Evolutionary conservation across 2,797 vertebrate species (phyloP), one percentile per base, ranked within the genome.

Genomic region (Odontamblyopus lacepedii): DNA sequence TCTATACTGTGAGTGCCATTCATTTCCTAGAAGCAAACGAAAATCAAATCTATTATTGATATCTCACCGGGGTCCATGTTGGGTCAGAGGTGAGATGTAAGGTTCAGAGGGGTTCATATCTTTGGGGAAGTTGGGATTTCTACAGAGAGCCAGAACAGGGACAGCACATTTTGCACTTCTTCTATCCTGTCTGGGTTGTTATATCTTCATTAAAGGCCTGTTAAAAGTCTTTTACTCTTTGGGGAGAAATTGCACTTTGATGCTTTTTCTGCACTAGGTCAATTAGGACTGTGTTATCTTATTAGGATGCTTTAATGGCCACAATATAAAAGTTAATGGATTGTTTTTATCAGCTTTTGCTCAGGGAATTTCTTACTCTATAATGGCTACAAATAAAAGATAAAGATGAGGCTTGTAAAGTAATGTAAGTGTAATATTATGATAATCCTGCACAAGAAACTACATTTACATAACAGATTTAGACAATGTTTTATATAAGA

Each of bases 41-140:
- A 86, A 85, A 88, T 85, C 78, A 75, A 83, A 87, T 79, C 38
- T 9, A 2, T 71, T 80, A 75, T 67, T 69, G 78, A 82, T 82
- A 71, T 76, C 80, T 83, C 57, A 38, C 19, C 77, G 83, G 79
- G 70, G 76, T 65, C 57, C 6, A 0, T 76, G 51, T 73, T 26
- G 9, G 78, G 80, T 84, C 78, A 68, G 23, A 44, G 63, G 15
- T 27, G 6, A 66, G 76, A 83, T 38, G 84, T 86, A 78, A 82
- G 85, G 87, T 85, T 90, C 83, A 83, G 75, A 16, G 70, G 78
- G 74, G 79, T 80, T 71, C 80, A 82, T 78, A 67, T 18, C 71
- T 75, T 81, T 78, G 51, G 72, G 72, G 69, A 82, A 59, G 62
- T 30, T 63, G 35, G 48, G 68, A 85, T 83, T 73, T 75, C 74